A percentile compares a stretch with the other conserved stretches of the same genome.
phyloP scores from a whole-genome alignment of 2,888 invertebrate species.

The Philereme vetulata region DNA sequence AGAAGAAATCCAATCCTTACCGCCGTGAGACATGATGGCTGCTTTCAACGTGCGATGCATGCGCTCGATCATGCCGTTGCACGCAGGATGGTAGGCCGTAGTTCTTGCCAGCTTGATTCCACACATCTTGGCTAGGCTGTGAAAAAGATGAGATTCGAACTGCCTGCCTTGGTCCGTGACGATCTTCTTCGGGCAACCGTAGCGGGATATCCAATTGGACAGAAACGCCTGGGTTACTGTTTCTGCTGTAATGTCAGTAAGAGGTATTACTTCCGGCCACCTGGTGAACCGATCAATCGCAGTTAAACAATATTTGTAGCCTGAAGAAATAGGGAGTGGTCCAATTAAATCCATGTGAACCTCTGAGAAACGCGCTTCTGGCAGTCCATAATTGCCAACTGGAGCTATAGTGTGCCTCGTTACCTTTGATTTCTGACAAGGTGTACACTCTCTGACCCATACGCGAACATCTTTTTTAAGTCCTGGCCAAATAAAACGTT shows the following conservation, averaged over 20 bases:
- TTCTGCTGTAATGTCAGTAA: too few relatives aligned
- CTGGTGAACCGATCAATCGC: too few relatives aligned
- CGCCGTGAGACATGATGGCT: too few relatives aligned
- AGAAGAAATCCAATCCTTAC: too few relatives aligned
- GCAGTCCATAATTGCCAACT: conserved; percentile 1
- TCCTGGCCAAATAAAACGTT: conserved; percentile 9
- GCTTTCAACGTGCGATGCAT: too few relatives aligned
- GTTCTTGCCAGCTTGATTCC: conserved; percentile 39
- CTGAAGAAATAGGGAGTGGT: too few relatives aligned
- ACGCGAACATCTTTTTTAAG: conserved; percentile 4
- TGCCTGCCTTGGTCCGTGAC: conserved; percentile 15
- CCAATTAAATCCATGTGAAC: too few relatives aligned
- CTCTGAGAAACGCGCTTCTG: too few relatives aligned
- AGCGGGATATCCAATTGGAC: conserved; percentile 12
- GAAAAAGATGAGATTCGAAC: conserved; percentile 25
- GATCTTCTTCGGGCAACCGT: conserved; percentile 12
- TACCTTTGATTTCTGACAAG: conserved; percentile 7
- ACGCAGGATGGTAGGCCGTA: conserved; percentile 42
- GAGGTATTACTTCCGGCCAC: too few relatives aligned
- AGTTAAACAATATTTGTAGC: too few relatives aligned
- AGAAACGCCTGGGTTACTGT: conserved; percentile 28
- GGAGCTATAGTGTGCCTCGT: conserved; percentile 7
- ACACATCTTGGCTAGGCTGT: conserved; percentile 19
- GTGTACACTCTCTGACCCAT: conserved; percentile 8
- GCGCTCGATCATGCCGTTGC: conserved; percentile 45